Percentiles rank a stretch among this genome's conserved stretches.
phyloP scores from a whole-genome alignment of 2,113 vertebrate species.

The Strix uralensis region DNA sequence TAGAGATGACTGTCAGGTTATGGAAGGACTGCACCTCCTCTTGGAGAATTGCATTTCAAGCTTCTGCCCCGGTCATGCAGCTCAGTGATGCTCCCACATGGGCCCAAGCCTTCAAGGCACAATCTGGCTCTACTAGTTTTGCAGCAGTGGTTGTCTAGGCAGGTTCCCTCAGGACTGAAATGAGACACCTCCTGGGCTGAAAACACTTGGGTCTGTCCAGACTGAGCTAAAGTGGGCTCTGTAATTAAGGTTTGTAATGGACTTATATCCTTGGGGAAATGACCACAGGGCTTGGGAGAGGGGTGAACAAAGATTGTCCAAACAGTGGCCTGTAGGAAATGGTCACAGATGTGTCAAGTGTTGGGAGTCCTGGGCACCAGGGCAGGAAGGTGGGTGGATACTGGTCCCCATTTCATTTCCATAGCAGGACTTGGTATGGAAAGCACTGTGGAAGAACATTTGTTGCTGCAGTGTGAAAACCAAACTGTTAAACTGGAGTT shows the following conservation, averaged over 20 bases:
- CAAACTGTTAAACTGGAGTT: not conserved
- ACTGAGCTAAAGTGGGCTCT: not conserved
- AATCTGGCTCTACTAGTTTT: not conserved
- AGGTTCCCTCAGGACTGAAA: not conserved
- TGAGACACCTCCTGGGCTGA: not conserved
- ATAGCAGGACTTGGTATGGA: not conserved
- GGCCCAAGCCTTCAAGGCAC: not conserved
- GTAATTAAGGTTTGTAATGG: not conserved
- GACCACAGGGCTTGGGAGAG: fast-evolving
- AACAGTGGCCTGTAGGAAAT: not conserved
- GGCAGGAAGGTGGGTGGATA: not conserved
- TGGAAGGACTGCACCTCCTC: not conserved
- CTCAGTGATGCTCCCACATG: not conserved
- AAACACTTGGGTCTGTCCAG: not conserved
- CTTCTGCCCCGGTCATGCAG: not conserved
- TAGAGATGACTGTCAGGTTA: not conserved
- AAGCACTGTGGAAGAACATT: not conserved
- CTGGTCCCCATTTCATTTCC: not conserved
- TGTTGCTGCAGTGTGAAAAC: not conserved
- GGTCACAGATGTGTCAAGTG: not conserved
- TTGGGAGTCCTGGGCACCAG: not conserved
- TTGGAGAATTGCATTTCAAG: not conserved
- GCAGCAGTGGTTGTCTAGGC: not conserved
- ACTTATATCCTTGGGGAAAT: not conserved
- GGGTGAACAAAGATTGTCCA: not conserved